Conservation (phyloP, 2,113 vertebrate species). For the Nothobranchius furzeri region DNA sequence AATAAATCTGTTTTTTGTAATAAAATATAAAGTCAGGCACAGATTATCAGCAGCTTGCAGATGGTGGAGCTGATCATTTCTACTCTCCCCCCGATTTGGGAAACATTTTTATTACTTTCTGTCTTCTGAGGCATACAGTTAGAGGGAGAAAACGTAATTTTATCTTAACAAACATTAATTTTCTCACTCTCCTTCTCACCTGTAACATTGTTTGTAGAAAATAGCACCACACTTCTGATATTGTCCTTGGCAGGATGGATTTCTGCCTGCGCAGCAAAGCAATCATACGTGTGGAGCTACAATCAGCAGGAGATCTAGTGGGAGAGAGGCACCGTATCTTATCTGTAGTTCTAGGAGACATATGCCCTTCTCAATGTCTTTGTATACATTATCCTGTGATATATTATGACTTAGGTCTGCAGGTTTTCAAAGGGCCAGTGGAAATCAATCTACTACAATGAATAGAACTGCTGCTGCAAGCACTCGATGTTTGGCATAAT, state of each 20-base stretch:
- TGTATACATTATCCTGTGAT: conserved; percentile 26
- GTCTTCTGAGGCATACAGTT: conserved; percentile 12
- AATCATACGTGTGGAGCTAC: conserved; percentile 47
- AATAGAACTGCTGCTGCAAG: background rate
- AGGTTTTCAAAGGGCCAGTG: background rate
- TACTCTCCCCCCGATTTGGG: conserved; percentile 5
- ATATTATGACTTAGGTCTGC: conserved; percentile 1
- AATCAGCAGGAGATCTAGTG: conserved; percentile 43
- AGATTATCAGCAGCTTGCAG: conserved; percentile 25
- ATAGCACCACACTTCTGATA: conserved; percentile 35
- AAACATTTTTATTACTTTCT: conserved; percentile 26
- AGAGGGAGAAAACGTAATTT: conserved; percentile 35
- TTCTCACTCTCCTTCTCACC: conserved; percentile 34
- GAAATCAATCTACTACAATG: background rate
- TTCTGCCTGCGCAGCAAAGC: conserved; percentile 35
- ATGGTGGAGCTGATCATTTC: conserved; percentile 13
- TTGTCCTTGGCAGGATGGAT: conserved; percentile 58
- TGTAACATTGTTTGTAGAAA: conserved; percentile 39
- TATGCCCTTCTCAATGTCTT: conserved; percentile 38
- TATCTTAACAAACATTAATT: conserved; percentile 56
- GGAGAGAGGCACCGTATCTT: conserved; percentile 33
- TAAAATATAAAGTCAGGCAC: conserved; percentile 8
- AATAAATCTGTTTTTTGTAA: background rate
- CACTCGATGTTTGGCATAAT: background rate
- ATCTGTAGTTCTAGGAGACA: conserved; percentile 36